Evolutionary conservation across 2,113 vertebrate genomes (phyloP).

Genomic region (Piprites chloris): DNA sequence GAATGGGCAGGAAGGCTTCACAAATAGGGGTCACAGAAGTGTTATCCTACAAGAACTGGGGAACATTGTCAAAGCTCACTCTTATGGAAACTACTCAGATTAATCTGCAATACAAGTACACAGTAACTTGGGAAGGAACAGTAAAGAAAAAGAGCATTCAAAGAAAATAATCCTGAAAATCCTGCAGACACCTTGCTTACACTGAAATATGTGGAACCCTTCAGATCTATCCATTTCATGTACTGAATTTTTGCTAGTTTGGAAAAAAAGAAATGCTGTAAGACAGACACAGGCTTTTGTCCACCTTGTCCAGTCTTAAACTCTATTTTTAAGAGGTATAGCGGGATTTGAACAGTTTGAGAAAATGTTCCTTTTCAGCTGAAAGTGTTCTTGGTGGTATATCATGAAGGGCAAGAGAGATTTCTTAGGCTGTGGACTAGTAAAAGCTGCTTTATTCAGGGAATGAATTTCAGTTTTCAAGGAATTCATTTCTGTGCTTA

Average conservation of each 20-base stretch:
- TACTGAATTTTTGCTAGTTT: neutral
- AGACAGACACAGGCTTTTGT: neutral
- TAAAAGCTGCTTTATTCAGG: neutral
- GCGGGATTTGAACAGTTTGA: neutral
- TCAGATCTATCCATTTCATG: neutral
- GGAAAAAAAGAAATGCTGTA: neutral
- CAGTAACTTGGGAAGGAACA: neutral
- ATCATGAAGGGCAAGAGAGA: neutral
- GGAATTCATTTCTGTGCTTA: neutral
- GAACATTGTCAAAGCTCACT: neutral
- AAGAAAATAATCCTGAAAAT: neutral
- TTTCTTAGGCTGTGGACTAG: neutral
- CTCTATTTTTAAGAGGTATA: neutral
- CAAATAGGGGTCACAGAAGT: neutral
- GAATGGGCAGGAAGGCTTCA: neutral
- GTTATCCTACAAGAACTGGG: neutral
- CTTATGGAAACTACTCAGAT: neutral
- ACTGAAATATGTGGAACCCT: neutral
- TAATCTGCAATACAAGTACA: neutral
- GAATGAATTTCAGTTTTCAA: too few relatives aligned
- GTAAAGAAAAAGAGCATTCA: neutral
- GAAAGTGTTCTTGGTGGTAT: neutral
- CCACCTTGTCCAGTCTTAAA: neutral
- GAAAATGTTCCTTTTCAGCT: neutral
- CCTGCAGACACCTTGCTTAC: neutral